phyloP scores from a whole-genome alignment of 2,888 invertebrate genomes.

The Chrysolina oricalcia region DNA sequence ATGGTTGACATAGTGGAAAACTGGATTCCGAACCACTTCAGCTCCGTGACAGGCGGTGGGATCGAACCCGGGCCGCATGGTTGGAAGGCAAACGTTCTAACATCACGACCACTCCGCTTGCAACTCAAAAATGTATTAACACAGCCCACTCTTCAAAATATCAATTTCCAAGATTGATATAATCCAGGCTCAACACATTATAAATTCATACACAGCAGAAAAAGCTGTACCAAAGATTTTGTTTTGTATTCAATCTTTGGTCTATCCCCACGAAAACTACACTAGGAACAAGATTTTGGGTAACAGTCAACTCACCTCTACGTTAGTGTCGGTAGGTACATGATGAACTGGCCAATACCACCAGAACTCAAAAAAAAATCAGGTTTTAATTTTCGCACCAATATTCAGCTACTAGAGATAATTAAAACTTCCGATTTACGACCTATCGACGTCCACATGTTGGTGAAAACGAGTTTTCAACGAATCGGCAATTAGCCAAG shows the following conservation, averaged over 20 bases:
- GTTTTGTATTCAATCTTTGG: neutral
- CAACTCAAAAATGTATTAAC: no score
- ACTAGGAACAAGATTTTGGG: neutral
- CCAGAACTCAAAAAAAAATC: neutral
- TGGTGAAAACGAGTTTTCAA: neutral
- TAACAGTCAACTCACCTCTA: neutral
- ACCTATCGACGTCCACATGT: conserved; percentile 1
- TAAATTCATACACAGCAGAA: no score
- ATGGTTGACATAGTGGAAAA: no score
- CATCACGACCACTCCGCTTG: no score
- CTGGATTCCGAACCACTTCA: no score
- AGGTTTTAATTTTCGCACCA: neutral
- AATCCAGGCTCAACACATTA: no score
- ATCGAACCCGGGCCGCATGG: no score
- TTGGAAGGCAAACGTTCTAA: no score
- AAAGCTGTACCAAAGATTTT: no score
- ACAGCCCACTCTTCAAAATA: no score
- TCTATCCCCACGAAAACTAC: neutral
- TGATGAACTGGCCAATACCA: neutral
- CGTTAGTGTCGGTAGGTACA: neutral
- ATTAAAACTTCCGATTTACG: neutral
- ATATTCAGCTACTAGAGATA: neutral
- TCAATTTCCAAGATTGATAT: no score
- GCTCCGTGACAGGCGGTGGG: no score
- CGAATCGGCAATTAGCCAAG: conserved; percentile 37